Percentiles rank a stretch among this genome's conserved stretches.
Evolutionary conservation across 92 coral and sea anemone species (phyloP).

Genomic region (Palythoa caribaeorum): DNA sequence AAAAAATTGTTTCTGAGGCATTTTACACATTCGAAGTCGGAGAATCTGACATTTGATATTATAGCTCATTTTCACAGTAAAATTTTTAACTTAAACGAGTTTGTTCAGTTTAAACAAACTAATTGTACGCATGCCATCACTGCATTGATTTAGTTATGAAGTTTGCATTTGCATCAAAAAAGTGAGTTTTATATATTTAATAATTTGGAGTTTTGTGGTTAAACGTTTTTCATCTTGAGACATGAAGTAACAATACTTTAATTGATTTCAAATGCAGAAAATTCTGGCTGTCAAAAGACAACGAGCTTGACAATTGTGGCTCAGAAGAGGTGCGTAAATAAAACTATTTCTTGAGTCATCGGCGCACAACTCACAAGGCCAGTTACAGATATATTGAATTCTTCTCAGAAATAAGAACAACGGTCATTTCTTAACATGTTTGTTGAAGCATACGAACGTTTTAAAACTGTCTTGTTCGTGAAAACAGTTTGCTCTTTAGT

Average conservation of each 20-base stretch:
- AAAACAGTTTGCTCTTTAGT: background rate
- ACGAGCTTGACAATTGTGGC: constrained; percentile 63
- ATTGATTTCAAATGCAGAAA: constrained; percentile 53
- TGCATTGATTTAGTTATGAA: background rate
- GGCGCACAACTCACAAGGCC: too few relatives aligned
- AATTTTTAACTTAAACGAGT: too few relatives aligned
- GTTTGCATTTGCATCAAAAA: background rate
- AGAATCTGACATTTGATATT: too few relatives aligned
- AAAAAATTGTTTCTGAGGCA: too few relatives aligned
- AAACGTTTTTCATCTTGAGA: background rate
- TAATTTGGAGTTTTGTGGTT: background rate
- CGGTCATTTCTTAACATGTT: too few relatives aligned
- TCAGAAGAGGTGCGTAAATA: constrained; percentile 65
- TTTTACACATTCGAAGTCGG: too few relatives aligned
- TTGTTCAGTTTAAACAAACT: too few relatives aligned
- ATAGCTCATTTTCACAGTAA: too few relatives aligned
- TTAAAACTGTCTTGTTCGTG: too few relatives aligned
- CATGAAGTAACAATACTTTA: background rate
- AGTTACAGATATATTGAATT: background rate
- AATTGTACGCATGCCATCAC: too few relatives aligned
- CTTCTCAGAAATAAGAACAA: background rate
- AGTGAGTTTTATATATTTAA: background rate
- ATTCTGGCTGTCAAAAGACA: constrained; percentile 81
- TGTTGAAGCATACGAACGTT: too few relatives aligned
- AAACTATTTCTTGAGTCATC: background rate